These are phyloP conservation scores for Sylvia atricapilla DNA, from an alignment of 2,113 vertebrate genomes.

Conservation along the genomic window DNA sequence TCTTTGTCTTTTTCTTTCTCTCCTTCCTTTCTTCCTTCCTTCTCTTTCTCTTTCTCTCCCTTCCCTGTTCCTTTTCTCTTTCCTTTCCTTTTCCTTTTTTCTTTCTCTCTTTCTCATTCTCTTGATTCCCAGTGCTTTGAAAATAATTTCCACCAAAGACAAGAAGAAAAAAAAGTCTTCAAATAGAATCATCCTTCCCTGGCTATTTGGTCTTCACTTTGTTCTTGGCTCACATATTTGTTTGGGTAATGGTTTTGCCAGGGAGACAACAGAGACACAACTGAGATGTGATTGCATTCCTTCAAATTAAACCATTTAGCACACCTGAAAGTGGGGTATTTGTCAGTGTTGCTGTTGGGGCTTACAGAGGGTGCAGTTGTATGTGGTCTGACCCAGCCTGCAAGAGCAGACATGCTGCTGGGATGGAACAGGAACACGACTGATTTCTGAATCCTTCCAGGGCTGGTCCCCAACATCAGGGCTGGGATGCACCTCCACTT, in stretches of 20 bases:
- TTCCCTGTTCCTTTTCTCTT: too few species aligned
- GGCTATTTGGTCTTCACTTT: background rate
- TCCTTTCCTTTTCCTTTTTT: background rate
- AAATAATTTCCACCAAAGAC: background rate
- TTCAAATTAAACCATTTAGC: background rate
- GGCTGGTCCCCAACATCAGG: background rate
- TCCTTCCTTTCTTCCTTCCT: background rate
- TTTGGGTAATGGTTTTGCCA: background rate
- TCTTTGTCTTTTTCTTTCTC: too few species aligned
- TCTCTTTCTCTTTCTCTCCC: too few species aligned
- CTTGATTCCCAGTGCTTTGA: background rate
- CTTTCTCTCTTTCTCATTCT: background rate
- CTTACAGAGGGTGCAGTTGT: background rate
- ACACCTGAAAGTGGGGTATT: background rate
- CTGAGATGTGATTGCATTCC: background rate
- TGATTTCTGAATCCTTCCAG: background rate
- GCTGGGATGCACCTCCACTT: background rate
- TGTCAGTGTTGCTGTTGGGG: background rate
- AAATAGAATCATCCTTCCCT: background rate
- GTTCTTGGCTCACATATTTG: background rate
- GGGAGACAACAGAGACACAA: background rate
- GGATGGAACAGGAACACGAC: background rate
- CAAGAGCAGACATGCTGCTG: background rate
- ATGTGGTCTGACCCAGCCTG: background rate
- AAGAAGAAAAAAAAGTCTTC: background rate